These are phyloP conservation scores for Channa striata DNA, from an alignment of 2,797 vertebrate species.

Conservation along the genomic window DNA sequence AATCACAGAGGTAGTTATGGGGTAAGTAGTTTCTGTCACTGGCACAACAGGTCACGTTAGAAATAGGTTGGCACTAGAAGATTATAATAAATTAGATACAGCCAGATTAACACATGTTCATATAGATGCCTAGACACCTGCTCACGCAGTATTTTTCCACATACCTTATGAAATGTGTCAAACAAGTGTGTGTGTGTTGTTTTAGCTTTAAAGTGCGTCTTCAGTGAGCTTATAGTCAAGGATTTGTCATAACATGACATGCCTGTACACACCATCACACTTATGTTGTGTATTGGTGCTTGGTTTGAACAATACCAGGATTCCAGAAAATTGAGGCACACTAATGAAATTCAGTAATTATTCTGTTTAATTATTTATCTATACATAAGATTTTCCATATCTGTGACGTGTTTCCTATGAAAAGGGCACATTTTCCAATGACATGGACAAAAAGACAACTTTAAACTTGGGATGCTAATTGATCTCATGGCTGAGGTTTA, in stretches of 20 bases:
- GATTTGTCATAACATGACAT: neutral
- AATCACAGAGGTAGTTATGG: constrained; percentile 51
- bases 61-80: constrained; percentile 11
- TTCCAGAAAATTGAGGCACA: too few relatives aligned
- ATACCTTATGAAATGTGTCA: neutral
- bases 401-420: too few relatives aligned
- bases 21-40: constrained; percentile 30
- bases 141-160: neutral
- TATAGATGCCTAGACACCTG: neutral
- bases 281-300: too few relatives aligned
- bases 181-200: too few relatives aligned
- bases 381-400: too few relatives aligned
- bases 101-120: constrained; percentile 6
- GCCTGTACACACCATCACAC: neutral
- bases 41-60: constrained; percentile 33
- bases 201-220: constrained; percentile 6
- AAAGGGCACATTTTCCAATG: too few relatives aligned
- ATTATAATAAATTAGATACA: constrained; percentile 25
- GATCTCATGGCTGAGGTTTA: too few relatives aligned
- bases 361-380: too few relatives aligned
- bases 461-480: neutral
- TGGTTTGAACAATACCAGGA: too few relatives aligned
- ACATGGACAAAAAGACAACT: too few relatives aligned
- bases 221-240: too few relatives aligned
- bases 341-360: too few relatives aligned